Base-by-base conservation (phyloP, 2,888 invertebrate species). In the Cremastinae sp. region DNA sequence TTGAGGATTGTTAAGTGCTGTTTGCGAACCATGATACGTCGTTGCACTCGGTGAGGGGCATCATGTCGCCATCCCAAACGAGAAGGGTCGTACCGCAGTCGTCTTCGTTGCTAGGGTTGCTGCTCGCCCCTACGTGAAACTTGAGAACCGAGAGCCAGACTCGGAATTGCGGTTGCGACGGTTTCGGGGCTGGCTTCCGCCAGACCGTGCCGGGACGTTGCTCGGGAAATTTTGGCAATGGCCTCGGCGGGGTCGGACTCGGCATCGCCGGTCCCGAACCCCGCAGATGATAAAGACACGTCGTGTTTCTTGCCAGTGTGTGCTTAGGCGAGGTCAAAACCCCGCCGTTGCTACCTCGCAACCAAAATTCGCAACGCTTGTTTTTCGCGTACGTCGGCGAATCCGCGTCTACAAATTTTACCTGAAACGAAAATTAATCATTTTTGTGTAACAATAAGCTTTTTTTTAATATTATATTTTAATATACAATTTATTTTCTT, bases 111-210 rank as follows among this genome's bases (percentile, higher is more conserved):
- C 90, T 92, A 80, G 93, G 92, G 83, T 93, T 92, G 5, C 93
- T 93, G 84, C 92, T 93, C 69, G 92, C 92, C 79, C 94, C 93
- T 81, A 95, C 93, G 91, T 96, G 95, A 90, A 96, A 96, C 91
- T 96, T 96, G 81, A 96, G 91, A 83, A 96, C 94, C 4, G 96
- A 96, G 81, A 96, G 92, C 96, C 96, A 96, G 4, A 96, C 95
- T 80, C 94, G 92, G 86, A 95, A 96, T 79, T 96, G 92, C 3
- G 93, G 91, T 64, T 93, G 89, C 1, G 94, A 93, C 54, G 91
- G 88, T 58, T 91, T 91, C 43, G 93, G 90, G 0, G 91, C 90
- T 0, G 90, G 90, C 70, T 91, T 90, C 22, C 92, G 85, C 92
- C 92, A 92, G 12, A 87, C 87, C 3, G 87, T 87, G 16, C 88